A percentile compares a stretch with the other conserved stretches of the same genome.
phyloP scores from a whole-genome alignment of 2,888 invertebrate species.

The Folsomia candida region DNA sequence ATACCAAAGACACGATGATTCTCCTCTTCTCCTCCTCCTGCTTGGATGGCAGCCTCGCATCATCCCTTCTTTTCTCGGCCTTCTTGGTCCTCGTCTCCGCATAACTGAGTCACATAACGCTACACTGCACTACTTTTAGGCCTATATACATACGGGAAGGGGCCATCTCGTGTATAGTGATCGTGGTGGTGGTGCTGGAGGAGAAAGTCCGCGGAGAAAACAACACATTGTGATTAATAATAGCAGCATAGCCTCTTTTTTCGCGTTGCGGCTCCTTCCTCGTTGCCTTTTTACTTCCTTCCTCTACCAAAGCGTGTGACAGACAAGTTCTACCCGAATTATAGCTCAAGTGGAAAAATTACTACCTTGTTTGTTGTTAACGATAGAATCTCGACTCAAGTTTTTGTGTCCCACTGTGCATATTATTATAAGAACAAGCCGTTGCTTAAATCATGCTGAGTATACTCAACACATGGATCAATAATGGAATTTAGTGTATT shows the following conservation, averaged over 20 bases:
- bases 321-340: not conserved
- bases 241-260: conserved; percentile 18
- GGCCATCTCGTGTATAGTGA: not conserved
- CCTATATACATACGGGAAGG: not conserved
- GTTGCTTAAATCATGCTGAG: too few species aligned
- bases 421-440: too few species aligned
- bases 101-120: not conserved
- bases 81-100: not conserved
- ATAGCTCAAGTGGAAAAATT: conserved; percentile 12
- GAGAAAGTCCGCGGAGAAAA: conserved; percentile 11
- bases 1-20: too few species aligned
- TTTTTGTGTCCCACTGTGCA: too few species aligned
- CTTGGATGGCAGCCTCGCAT: too few species aligned
- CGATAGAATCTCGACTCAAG: too few species aligned
- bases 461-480: too few species aligned
- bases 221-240: conserved; percentile 14
- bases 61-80: not conserved
- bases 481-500: too few species aligned
- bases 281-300: not conserved
- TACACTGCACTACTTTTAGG: not conserved
- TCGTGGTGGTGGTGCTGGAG: not conserved
- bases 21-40: too few species aligned
- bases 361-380: not conserved
- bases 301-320: not conserved
- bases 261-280: conserved; percentile 20